Base-by-base conservation (phyloP, 2,888 invertebrate genomes). In the Ectemnius cavifrons region DNA sequence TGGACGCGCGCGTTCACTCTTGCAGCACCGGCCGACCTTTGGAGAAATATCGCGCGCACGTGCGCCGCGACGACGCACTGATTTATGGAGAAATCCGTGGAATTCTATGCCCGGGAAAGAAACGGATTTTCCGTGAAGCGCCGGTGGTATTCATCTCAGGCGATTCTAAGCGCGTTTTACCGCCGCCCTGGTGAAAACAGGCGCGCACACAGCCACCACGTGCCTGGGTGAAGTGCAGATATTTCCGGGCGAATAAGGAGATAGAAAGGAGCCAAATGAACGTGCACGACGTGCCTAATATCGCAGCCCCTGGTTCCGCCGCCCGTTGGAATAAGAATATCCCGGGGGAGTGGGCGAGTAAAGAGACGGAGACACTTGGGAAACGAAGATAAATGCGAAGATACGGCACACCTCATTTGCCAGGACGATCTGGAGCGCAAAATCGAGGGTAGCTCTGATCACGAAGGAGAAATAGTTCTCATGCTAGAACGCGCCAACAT, bases 191-290 rank as follows among this genome's bases (percentile, higher is more conserved):
- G 8, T 37, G 37, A 37, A 37, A 37, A 37, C 37, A 37, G 37
- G 57, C 20, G 67, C 60, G 28, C 47, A 37, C 46, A 47, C 18
- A 23, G 23, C 23, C 45, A 58, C 76, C 69, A 63, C 58, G 66
- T 69, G 59, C 37, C 37, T 37, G 6, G 11, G 1, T 8, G 37
- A 37, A 37, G 37, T 37, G 37, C 37, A 37, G 37, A 77, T 75
- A 79, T 79, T 80, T 77, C 71, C 77, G 60, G 71, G 61, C 72
- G 73, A 71, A 76, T 72, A 72, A 76, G 74, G 59, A 79, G 72
- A 71, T 67, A 71, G 71, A 37, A 52, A 63, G 67, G 68, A 73
- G 73, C 77, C 59, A 82, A 82, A 82, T 78, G 79, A 82, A 80
- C 75, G 73, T 37, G 71, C 27, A 75, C 81, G 75, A 63, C 71